phyloP scores from a whole-genome alignment of 2,113 vertebrate species.

The Myotis yumanensis region DNA sequence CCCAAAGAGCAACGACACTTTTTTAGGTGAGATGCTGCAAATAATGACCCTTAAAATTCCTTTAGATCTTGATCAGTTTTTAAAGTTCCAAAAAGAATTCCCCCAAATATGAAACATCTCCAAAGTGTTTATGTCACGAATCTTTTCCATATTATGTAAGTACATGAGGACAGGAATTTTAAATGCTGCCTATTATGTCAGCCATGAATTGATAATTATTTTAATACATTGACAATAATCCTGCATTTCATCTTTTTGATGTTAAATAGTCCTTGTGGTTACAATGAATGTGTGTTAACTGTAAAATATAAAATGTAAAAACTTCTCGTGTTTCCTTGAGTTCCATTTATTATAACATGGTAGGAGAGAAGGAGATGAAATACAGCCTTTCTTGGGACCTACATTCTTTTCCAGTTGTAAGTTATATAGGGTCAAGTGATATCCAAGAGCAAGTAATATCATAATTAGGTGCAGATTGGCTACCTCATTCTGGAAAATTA shows the following conservation, averaged over 20 bases:
- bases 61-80: background rate
- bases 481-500: background rate
- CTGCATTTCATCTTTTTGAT: background rate
- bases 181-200: background rate
- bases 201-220: background rate
- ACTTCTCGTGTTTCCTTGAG: background rate
- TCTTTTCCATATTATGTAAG: background rate
- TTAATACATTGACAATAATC: background rate
- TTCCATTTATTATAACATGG: background rate
- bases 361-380: background rate
- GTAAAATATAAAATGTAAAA: background rate
- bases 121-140: background rate
- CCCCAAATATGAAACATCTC: background rate
- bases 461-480: background rate
- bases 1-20: background rate
- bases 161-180: background rate
- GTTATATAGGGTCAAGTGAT: background rate
- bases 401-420: background rate
- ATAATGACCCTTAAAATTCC: conserved; percentile 17
- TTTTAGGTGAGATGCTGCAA: background rate
- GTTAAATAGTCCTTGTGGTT: background rate
- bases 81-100: background rate
- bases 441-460: background rate
- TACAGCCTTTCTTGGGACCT: background rate
- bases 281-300: background rate